These are phyloP conservation scores for Loris lydekkerianus DNA, from an alignment of 2,797 vertebrate species.

Conservation along the genomic window DNA sequence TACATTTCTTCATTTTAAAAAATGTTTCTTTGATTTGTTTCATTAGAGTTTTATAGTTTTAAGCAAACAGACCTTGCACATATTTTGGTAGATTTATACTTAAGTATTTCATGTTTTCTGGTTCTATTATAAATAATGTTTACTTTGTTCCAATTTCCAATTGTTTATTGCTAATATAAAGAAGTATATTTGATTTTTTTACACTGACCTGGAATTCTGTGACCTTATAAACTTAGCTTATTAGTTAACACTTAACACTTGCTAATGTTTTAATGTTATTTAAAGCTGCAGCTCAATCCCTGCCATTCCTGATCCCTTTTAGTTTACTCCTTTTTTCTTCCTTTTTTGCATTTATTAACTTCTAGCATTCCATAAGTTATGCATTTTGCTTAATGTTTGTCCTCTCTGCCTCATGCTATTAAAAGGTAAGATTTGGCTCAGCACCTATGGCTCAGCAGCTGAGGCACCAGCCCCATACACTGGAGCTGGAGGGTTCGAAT, in stretches of 20 bases:
- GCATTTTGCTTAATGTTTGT: background rate
- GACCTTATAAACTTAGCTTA: background rate
- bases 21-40: too few relatives aligned
- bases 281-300: background rate
- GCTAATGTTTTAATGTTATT: background rate
- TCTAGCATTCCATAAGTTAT: background rate
- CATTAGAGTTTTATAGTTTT: too few relatives aligned
- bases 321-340: background rate
- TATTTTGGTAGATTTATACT: too few relatives aligned
- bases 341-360: background rate
- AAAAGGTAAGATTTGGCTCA: background rate
- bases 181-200: background rate
- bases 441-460: too few relatives aligned
- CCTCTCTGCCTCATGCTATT: background rate
- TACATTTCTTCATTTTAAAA: too few relatives aligned
- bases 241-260: background rate
- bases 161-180: background rate
- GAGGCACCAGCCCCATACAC: too few relatives aligned
- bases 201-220: background rate
- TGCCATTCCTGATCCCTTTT: background rate
- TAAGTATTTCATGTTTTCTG: too few relatives aligned
- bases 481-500: too few relatives aligned
- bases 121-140: too few relatives aligned
- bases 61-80: too few relatives aligned
- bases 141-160: too few relatives aligned